Conservation (phyloP, 2,113 vertebrate genomes). For the Sarotherodon lohbergeri region DNA sequence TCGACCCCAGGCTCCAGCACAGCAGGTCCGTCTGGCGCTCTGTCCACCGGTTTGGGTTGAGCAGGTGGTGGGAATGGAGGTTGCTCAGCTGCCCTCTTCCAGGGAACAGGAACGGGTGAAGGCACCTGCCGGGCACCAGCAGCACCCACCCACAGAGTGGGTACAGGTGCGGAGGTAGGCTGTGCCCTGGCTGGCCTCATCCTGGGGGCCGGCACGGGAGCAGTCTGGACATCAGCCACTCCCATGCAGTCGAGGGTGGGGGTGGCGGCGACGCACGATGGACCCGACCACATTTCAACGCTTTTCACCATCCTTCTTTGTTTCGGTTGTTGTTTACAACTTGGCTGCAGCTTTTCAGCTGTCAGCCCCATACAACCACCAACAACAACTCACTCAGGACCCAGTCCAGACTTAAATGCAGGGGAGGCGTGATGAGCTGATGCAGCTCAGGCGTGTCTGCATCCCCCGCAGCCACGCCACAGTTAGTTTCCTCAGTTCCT, state of each 20-base stretch:
- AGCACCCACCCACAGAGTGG: accelerated
- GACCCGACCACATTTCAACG: too few relatives aligned
- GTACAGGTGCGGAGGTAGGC: not conserved
- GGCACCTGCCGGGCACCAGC: not conserved
- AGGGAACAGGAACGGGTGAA: not conserved
- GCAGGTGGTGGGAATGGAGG: not conserved
- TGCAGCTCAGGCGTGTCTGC: too few relatives aligned
- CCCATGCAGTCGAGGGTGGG: not conserved
- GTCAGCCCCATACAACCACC: too few relatives aligned
- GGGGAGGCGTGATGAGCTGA: too few relatives aligned
- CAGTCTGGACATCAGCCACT: not conserved
- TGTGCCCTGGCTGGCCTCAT: not conserved
- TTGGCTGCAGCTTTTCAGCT: too few relatives aligned
- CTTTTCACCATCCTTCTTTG: too few relatives aligned
- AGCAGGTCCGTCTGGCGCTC: not conserved
- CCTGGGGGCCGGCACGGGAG: not conserved
- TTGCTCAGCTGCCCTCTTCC: accelerated
- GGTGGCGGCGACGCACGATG: not conserved
- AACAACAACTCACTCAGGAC: too few relatives aligned
- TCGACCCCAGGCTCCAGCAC: not conserved
- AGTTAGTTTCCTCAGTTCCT: too few relatives aligned
- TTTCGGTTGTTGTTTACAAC: too few relatives aligned
- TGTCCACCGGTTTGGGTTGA: not conserved
- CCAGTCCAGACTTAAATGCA: too few relatives aligned
- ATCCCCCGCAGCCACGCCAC: too few relatives aligned